Evolutionary conservation across 2,113 vertebrate genomes (phyloP).

Genomic region (Gallinago jamesoni): DNA sequence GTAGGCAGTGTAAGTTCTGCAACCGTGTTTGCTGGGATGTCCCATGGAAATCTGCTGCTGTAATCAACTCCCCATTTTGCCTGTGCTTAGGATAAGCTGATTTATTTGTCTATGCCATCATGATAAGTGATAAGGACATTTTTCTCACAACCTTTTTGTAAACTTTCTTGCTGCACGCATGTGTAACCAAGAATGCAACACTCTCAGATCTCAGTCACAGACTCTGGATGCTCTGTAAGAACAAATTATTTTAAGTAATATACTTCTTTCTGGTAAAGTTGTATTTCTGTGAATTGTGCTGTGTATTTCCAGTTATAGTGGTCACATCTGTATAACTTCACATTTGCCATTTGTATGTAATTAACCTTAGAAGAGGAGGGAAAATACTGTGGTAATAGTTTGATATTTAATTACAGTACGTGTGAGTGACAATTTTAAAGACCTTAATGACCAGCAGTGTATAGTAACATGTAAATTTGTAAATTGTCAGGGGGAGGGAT

Average conservation of each 20-base stretch:
- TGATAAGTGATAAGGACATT: not conserved
- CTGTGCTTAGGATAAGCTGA: not conserved
- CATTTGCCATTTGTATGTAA: not conserved
- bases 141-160: not conserved
- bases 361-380: not conserved
- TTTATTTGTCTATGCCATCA: not conserved
- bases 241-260: not conserved
- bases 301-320: not conserved
- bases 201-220: not conserved
- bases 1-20: not conserved
- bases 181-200: not conserved
- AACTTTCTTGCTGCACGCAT: not conserved
- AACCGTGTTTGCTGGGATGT: not conserved
- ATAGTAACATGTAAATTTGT: not conserved
- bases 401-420: not conserved
- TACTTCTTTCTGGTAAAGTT: not conserved
- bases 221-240: not conserved
- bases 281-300: not conserved
- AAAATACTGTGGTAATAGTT: not conserved
- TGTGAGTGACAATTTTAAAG: constrained; percentile 14
- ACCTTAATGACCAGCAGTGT: not conserved
- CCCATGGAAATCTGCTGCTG: not conserved
- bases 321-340: not conserved
- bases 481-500: constrained; percentile 8
- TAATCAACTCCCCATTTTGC: not conserved